Evolutionary conservation across 2,888 invertebrate species (phyloP), one percentile per base, ranked within the genome.

Genomic region (Sesamia inferens): DNA sequence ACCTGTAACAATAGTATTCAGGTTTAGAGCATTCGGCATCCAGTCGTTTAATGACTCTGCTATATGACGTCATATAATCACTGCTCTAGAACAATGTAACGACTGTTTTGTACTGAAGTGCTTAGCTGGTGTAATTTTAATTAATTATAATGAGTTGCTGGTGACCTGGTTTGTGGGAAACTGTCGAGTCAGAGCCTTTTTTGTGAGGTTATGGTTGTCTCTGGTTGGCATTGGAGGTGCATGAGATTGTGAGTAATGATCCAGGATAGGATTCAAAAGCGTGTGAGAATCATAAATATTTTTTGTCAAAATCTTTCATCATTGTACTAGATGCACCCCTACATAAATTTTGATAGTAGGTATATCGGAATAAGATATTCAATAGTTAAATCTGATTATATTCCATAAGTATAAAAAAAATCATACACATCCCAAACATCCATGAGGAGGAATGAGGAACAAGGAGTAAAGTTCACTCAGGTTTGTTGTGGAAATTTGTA

Each of bases 41-140:
- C 2, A 68, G 79, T 82, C 16, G 62, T 74, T 68, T 79, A 78
- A 82, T 82, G 66, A 71, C 79, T 72, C 77, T 44, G 59, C 65
- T 67, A 62, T 68, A 58, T 79, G 79, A 71, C 71, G 71, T 81
- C 74, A 81, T 62, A 78, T 81, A 82, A 74, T 69, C 75, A 79
- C 79, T 68, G 78, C 51, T 71, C 74, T 78, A 82, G 74, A 77
- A 74, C 74, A 82, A 69, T 82, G 81, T 81, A 82, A 78, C 62
- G 74, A 82, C 51, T 82, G 82, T 80, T 78, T 81, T 78, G 80
- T 78, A 22, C 54, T 66, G 66, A 42, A 64, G 68, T 69, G 79
- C 66, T 79, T 74, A 75, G 71, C 59, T 71, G 75, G 63, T 79
- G 75, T 71, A 82, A 81, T 81, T 78, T 75, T 81, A 81, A 81